Conservation (phyloP, 2,113 vertebrate species). For the Pristiophorus japonicus region DNA sequence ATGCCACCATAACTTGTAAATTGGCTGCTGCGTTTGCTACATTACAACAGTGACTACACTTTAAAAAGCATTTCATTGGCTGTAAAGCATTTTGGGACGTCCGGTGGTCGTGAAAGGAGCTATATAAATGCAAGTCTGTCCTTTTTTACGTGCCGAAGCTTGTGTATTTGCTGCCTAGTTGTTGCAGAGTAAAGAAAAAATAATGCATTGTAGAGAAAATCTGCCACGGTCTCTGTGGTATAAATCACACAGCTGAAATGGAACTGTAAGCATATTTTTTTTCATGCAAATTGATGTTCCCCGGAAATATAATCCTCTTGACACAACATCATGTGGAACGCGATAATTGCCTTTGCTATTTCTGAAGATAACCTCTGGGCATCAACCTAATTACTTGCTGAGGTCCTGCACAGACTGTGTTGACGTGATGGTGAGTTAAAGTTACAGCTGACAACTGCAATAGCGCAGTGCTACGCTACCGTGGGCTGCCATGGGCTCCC, state of each 20-base stretch:
- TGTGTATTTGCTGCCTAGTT: not conserved
- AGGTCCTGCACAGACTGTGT: not conserved
- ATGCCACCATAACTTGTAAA: too few relatives aligned
- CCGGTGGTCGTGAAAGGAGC: too few relatives aligned
- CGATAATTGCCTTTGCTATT: not conserved
- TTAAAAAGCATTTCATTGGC: too few relatives aligned
- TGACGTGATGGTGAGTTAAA: not conserved
- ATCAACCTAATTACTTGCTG: not conserved
- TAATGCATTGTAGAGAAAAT: not conserved
- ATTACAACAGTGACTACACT: too few relatives aligned
- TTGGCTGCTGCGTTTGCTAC: too few relatives aligned
- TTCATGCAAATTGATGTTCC: not conserved
- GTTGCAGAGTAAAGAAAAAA: not conserved
- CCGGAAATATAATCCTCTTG: constrained; percentile 10
- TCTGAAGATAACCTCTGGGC: not conserved
- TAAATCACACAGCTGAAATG: not conserved
- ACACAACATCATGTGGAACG: not conserved
- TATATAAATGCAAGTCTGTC: too few relatives aligned
- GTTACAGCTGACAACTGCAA: not conserved
- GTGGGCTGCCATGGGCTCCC: too few relatives aligned
- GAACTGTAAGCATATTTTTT: not conserved
- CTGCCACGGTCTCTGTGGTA: not conserved
- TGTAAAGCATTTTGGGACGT: too few relatives aligned
- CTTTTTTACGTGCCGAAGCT: not conserved
- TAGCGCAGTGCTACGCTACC: not conserved